Base-by-base conservation (phyloP, 2,797 vertebrate species). In the Tragelaphus eurycerus region DNA sequence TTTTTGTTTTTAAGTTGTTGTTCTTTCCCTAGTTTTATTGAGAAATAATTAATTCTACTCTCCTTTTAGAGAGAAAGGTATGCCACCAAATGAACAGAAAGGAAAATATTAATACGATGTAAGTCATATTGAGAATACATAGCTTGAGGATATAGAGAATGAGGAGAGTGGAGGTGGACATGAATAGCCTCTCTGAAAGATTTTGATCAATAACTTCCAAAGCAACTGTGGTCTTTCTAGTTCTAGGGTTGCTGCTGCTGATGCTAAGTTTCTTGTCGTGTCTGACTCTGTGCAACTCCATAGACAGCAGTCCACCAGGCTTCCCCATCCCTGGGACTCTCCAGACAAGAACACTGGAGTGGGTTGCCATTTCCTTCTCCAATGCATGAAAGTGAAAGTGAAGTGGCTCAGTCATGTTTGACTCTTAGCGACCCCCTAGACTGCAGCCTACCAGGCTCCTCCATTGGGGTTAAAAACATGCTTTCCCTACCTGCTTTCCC, bases 161-260 rank as follows among this genome's bases (percentile, higher is more conserved):
- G 46, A 43, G n/a, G 57, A 74, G 29, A 86, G 52, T 48, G 21
- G 54, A 76, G 46, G 16, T 54, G 34, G 46, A 50, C 19, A 48
- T 15, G 25, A n/a, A 34, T 13, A n/a, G 4, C 7, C 4, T 76
- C 38, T 86, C n/a, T n/a, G 17, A 27, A 31, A 90, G 48, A 57
- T 79, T 96, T 92, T 94, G 52, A 85, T 74, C 16, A 90, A 21
- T 84, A n/a, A 79, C 60, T 57, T 38, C 52, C 62, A 59, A 95
- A 87, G n/a, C 16, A 2, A 29, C 23, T 57, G 17, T 54, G 10
- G 3, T 55, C 52, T 96, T 4, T 93, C 27, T 64, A 86, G 52
- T 59, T 82, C 46, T 62, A 86, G 48, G 48, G 29, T 82, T 54
- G n/a, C 14, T 62, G 60, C 60, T 60, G 25, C 59, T 31, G 29